Base-by-base conservation (phyloP, 2,797 vertebrate genomes). In the Synanceia verrucosa region DNA sequence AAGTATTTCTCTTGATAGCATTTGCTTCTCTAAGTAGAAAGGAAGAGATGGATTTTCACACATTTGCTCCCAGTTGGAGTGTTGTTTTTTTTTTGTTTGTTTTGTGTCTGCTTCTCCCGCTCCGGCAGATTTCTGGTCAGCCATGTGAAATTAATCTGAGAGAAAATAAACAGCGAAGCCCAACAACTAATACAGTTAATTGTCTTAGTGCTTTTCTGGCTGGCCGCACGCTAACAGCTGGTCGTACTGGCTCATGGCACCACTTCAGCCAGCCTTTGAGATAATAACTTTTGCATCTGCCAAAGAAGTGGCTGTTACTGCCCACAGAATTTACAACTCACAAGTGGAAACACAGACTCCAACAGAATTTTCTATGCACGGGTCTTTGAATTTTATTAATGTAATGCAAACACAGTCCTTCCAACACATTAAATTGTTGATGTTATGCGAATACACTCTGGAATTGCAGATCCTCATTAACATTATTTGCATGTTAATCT, bases 401-500 rank as follows among this genome's bases (percentile, higher is more conserved):
- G 97, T 94, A 96, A 99, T 99, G 97, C 98, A 98, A 98, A 98
- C 97, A 97, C 95, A 95, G 96, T 96, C 96, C 96, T 96, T 98
- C 97, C 97, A 99, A 97, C 96, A 97, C 97, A 98, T 99, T 99
- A 98, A 98, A 98, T 98, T 98, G 97, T 97, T 98, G 97, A 99
- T 99, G 97, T 97, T 98, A 97, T 97, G 97, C 96, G 97, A 98
- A 98, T 96, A 95, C 97, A 96, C 97, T 95, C 96, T 94, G 97
- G 98, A 98, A 97, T 97, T 96, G 96, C 96, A 97, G 96, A 96
- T 95, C 96, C 97, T 99, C 98, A 98, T 99, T 99, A 98, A 97
- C 98, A 99, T 99, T 99, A 99, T 99, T 99, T 99, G 98, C 98
- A 99, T 99, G 97, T 99, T 99, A 99, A 99, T 99, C 98, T 99